Conservation (phyloP, 1,140 invertebrate genomes). For the Nautilus pompilius region DNA sequence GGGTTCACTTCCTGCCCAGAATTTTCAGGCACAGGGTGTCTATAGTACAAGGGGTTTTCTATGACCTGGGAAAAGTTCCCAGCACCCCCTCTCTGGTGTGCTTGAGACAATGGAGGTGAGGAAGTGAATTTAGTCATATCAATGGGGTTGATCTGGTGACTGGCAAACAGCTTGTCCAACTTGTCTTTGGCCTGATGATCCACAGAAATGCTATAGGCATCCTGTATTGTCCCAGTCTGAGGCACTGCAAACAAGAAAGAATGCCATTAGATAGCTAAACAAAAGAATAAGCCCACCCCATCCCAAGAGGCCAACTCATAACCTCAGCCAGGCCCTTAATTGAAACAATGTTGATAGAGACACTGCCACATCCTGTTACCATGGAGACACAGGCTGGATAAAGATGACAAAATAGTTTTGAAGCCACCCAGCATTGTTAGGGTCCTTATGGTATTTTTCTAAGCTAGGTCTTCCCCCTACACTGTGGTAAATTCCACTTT, state of each 20-base stretch:
- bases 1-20: constrained; percentile 2
- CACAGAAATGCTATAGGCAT: constrained; percentile 96
- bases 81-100: constrained; percentile 6
- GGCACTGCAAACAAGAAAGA: constrained; percentile 68
- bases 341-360: too few relatives aligned
- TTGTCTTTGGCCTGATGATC: constrained; percentile 87
- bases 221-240: constrained; percentile 80
- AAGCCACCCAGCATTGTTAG: too few relatives aligned
- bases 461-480: too few relatives aligned
- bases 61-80: constrained; percentile 9
- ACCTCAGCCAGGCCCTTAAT: too few relatives aligned
- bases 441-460: too few relatives aligned
- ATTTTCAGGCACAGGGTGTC: background rate
- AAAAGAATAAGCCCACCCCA: too few relatives aligned
- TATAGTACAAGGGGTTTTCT: background rate
- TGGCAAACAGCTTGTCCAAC: constrained; percentile 82
- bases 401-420: too few relatives aligned
- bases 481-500: too few relatives aligned
- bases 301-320: too few relatives aligned
- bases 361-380: too few relatives aligned
- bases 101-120: constrained; percentile 63
- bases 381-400: too few relatives aligned
- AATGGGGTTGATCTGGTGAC: constrained; percentile 87
- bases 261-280: too few relatives aligned
- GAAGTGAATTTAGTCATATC: constrained; percentile 92